A percentile compares a stretch with the other conserved stretches of the same genome.
phyloP scores from a whole-genome alignment of 2,888 invertebrate species.

The Drosophila recens region DNA sequence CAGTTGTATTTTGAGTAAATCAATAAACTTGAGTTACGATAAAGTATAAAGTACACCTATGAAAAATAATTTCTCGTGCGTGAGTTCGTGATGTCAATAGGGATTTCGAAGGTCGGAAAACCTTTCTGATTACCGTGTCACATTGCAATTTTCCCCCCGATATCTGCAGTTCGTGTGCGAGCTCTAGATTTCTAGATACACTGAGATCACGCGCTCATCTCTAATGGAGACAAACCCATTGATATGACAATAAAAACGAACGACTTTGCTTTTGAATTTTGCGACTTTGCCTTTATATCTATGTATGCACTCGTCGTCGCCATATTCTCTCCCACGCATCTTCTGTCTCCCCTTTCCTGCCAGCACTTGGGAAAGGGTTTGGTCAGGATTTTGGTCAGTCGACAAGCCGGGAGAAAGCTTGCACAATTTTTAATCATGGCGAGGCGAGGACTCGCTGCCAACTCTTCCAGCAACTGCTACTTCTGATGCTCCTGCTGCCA shows the following conservation, averaged over 20 bases:
- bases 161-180: too few relatives aligned
- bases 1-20: too few relatives aligned
- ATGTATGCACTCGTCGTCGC: constrained; percentile 6
- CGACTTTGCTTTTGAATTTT: constrained; percentile 78
- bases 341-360: neutral
- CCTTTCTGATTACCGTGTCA: too few relatives aligned
- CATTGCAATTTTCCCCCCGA: too few relatives aligned
- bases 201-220: constrained; percentile 31
- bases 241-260: constrained; percentile 77
- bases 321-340: neutral
- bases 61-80: too few relatives aligned
- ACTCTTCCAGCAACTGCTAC: constrained; percentile 19
- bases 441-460: constrained; percentile 36
- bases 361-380: neutral
- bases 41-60: too few relatives aligned
- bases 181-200: neutral
- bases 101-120: too few relatives aligned
- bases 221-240: constrained; percentile 50
- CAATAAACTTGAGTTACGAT: too few relatives aligned
- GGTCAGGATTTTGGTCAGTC: constrained; percentile 14
- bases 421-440: constrained; percentile 78
- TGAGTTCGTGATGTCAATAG: too few relatives aligned
- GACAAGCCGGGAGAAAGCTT: constrained; percentile 54
- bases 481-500: constrained; percentile 1
- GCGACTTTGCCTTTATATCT: constrained; percentile 61